These are phyloP conservation scores for Hippopotamyrus pictus DNA, from an alignment of 2,797 vertebrate genomes.

Conservation along the genomic window DNA sequence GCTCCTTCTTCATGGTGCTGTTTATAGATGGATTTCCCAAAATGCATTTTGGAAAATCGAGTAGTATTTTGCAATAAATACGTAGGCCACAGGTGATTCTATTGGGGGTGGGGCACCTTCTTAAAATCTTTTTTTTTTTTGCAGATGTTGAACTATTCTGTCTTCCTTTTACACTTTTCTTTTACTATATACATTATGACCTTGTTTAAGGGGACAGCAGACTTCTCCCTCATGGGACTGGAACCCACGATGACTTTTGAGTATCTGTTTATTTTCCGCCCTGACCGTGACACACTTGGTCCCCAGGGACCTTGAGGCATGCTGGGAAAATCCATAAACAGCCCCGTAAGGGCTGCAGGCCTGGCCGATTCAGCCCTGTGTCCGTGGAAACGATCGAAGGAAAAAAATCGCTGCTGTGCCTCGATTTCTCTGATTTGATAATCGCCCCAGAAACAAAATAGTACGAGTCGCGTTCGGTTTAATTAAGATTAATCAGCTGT, in stretches of 20 bases:
- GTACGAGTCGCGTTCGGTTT: not conserved
- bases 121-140: not conserved
- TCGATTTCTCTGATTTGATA: not conserved
- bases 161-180: not conserved
- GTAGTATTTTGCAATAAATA: not conserved
- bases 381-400: not conserved
- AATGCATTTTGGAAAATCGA: not conserved
- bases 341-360: not conserved
- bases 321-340: not conserved
- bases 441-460: not conserved
- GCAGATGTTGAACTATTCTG: not conserved
- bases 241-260: not conserved
- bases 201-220: not conserved
- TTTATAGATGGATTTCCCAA: not conserved
- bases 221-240: not conserved
- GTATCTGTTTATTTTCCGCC: not conserved
- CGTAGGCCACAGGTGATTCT: not conserved
- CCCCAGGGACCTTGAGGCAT: too few relatives aligned
- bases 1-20: not conserved
- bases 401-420: not conserved
- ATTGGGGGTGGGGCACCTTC: not conserved
- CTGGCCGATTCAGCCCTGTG: not conserved
- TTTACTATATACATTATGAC: not conserved
- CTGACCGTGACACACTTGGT: not conserved
- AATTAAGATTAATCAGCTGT: slow-evolving; percentile 12